Base-by-base conservation (phyloP, 2,888 invertebrate species). In the Margaritifera margaritifera region DNA sequence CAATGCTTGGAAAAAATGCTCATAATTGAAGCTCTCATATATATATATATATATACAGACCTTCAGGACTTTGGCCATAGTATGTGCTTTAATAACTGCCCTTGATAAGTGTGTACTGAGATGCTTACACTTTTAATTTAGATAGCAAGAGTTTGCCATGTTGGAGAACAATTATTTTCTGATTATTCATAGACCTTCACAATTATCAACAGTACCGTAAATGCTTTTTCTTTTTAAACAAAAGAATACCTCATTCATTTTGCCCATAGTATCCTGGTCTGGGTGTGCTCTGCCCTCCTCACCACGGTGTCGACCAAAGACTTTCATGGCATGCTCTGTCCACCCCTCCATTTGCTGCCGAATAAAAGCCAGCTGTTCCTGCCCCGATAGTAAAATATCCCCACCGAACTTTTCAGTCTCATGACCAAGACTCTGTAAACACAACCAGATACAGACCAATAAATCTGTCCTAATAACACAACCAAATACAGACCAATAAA, bases 391-490 rank as follows among this genome's bases (percentile, higher is more conserved):
- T 58, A 89, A 71, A n/a, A 78, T 74, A 67, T 88, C 88, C 4
- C 89, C 89, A 59, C 87, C 87, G 78, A 88, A 89, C 66, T 84
- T 80, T 68, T 89, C 89, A 22, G 84, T 78, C 68, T 88, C 86
- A 52, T 79, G 80, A 22, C 81, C 70, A 6, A 87, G 74, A 27
- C 80, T 67, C 87, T 88, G 71, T 24, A 77, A 68, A 42, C 24
- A 62, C 62, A 66, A 53, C 56, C 58, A 42, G n/a, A 42, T 27
- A 51, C 19, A 42, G 42, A 2, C 24, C 11, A 31, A 57, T 50
- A 18, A 69, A 54, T 6, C 25, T 11, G 25, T 19, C 31, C 6
- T 4, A 11, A 25, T 20, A 62, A 27, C 6, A 62, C 62, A 66
- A 53, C 56, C 58, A 42, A 22, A 42, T 27, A 51, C 19, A 42